Evolutionary conservation across 2,113 vertebrate genomes (phyloP).

Genomic region (Trinectes maculatus): DNA sequence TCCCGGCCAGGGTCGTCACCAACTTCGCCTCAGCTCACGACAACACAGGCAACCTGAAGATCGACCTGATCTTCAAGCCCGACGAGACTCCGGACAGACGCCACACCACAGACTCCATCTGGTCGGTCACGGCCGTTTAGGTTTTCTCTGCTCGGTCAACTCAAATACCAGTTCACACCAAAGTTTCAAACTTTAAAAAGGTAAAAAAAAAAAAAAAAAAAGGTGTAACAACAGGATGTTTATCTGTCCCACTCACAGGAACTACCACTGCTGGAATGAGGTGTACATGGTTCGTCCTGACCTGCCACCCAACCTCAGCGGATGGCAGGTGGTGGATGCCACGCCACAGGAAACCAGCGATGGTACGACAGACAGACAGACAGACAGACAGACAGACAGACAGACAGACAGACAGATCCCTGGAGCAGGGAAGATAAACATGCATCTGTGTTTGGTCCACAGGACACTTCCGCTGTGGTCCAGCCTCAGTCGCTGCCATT

Average conservation of each 20-base stretch:
- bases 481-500: constrained; percentile 86
- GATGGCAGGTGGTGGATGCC: constrained; percentile 93
- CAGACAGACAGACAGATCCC: not conserved
- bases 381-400: not conserved
- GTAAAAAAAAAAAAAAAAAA: no score
- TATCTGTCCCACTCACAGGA: constrained; percentile 79
- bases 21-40: constrained; percentile 93
- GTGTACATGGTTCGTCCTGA: constrained; percentile 86
- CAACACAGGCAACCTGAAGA: constrained; percentile 87
- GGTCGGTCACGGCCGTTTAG: constrained; percentile 39
- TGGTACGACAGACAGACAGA: constrained; percentile 74
- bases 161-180: no score
- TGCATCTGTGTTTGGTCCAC: not conserved
- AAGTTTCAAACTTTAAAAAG: no score
- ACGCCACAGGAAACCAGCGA: constrained; percentile 97
- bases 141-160: not conserved
- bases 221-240: no score
- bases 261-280: constrained; percentile 97
- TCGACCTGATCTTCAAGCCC: constrained; percentile 85
- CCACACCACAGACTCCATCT: constrained; percentile 88
- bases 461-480: constrained; percentile 93
- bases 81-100: constrained; percentile 81
- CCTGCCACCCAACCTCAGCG: constrained; percentile 83
- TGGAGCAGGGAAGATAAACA: not conserved
- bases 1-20: constrained; percentile 88